Percentiles rank a stretch among this genome's conserved stretches.
Evolutionary conservation across 2,113 vertebrate genomes (phyloP).

Genomic region (Puntigrus tetrazona): DNA sequence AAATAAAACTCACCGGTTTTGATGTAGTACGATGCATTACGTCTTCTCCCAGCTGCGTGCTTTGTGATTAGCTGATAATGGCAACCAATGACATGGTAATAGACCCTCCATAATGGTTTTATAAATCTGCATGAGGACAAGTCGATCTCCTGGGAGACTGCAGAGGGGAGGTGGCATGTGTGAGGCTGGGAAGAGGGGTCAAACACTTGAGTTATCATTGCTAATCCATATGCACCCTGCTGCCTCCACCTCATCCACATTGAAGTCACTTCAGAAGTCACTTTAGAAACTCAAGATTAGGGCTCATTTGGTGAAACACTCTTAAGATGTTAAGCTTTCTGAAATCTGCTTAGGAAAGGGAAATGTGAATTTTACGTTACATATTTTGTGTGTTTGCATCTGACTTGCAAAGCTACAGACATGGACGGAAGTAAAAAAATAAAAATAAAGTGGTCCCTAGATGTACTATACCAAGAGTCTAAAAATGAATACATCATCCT

Average conservation of each 20-base stretch:
- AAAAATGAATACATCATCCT: not conserved
- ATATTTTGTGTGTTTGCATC: not conserved
- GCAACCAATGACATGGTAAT: slow-evolving; percentile 44
- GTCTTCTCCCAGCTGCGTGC: not conserved
- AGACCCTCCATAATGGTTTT: slow-evolving; percentile 43
- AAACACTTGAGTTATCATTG: slow-evolving; percentile 4
- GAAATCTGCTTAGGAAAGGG: not conserved
- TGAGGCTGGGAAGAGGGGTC: not conserved
- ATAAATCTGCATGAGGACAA: not conserved
- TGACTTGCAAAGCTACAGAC: not conserved
- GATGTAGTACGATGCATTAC: slow-evolving; percentile 16
- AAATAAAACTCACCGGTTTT: not conserved
- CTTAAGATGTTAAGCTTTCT: slow-evolving; percentile 9
- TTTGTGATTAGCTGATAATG: slow-evolving; percentile 42
- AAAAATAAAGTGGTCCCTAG: not conserved
- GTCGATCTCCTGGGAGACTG: slow-evolving; percentile 14
- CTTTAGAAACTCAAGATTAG: not conserved
- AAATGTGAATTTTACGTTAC: not conserved
- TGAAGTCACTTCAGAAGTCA: not conserved
- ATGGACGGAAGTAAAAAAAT: not conserved
- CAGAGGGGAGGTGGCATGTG: not conserved
- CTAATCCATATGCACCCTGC: not conserved
- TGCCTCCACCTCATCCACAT: not conserved
- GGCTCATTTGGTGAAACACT: not conserved
- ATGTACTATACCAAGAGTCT: not conserved